Evolutionary conservation across 2,888 invertebrate genomes (phyloP).

Genomic region (Molorchus minor): DNA sequence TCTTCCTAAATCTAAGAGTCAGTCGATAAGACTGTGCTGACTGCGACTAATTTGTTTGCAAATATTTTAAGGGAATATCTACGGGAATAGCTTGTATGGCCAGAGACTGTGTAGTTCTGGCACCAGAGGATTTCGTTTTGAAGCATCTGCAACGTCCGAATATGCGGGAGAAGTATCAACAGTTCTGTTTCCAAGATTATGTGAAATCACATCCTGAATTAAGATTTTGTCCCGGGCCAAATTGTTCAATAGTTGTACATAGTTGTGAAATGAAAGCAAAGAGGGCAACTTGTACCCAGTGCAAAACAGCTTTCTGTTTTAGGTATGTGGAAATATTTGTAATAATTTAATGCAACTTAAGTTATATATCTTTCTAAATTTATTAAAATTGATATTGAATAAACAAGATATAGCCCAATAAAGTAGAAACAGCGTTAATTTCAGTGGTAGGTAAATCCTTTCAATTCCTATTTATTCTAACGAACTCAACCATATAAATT

Average conservation of each 20-base stretch:
- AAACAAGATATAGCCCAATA: too few relatives aligned
- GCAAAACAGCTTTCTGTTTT: conserved; percentile 91
- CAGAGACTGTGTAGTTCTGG: conserved; percentile 89
- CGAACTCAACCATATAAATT: too few relatives aligned
- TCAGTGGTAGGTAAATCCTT: too few relatives aligned
- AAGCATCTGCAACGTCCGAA: conserved; percentile 83
- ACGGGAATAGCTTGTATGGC: conserved; percentile 98
- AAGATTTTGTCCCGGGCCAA: conserved; percentile 94
- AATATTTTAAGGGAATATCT: conserved; percentile 70
- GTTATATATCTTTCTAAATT: too few relatives aligned
- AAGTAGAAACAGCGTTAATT: too few relatives aligned
- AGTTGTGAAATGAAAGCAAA: conserved; percentile 85
- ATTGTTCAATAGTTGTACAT: conserved; percentile 90
- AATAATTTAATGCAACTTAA: too few relatives aligned
- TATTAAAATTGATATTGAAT: too few relatives aligned
- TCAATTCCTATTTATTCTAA: too few relatives aligned
- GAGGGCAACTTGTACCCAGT: conserved; percentile 87
- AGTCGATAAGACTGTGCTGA: too few relatives aligned
- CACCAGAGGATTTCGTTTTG: conserved; percentile 96
- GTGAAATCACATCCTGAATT: conserved; percentile 92
- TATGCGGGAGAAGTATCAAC: conserved; percentile 91
- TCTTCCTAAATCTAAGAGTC: too few relatives aligned
- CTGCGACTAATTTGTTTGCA: not conserved
- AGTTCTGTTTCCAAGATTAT: conserved; percentile 95
- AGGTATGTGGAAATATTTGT: too few relatives aligned